Conservation (phyloP, 2,797 vertebrate genomes). For the Rhynchotus rufescens region DNA sequence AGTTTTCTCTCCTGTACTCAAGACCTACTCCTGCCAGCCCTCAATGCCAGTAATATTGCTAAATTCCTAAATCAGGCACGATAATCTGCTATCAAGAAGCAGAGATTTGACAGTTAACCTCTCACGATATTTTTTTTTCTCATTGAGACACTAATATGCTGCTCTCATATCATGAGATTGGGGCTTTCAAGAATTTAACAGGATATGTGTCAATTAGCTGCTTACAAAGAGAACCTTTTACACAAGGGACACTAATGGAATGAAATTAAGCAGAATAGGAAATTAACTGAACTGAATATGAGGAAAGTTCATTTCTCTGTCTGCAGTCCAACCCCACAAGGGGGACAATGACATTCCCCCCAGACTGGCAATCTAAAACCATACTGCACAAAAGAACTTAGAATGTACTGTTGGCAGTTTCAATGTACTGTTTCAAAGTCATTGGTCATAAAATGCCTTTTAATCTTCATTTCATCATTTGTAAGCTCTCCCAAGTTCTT, state of each 20-base stretch:
- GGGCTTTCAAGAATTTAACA: background rate
- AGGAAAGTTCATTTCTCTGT: background rate
- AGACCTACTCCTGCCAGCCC: background rate
- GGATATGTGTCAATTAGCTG: background rate
- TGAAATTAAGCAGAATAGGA: background rate
- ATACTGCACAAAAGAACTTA: background rate
- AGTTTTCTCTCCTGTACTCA: background rate
- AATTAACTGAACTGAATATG: background rate
- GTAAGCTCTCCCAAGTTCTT: background rate
- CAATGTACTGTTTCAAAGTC: background rate
- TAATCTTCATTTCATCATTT: background rate
- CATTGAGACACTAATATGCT: background rate
- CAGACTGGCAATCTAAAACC: background rate
- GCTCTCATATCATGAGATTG: too few relatives aligned
- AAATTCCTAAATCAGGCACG: background rate
- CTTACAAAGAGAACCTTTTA: background rate
- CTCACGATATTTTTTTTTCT: background rate
- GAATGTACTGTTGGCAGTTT: background rate
- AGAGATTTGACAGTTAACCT: background rate
- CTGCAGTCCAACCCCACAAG: background rate
- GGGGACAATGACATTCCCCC: background rate
- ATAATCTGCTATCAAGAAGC: background rate
- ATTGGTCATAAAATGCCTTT: background rate
- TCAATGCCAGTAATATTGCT: background rate
- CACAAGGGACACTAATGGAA: background rate